phyloP scores from a whole-genome alignment of 2,113 vertebrate species.

The Abramis brama region DNA sequence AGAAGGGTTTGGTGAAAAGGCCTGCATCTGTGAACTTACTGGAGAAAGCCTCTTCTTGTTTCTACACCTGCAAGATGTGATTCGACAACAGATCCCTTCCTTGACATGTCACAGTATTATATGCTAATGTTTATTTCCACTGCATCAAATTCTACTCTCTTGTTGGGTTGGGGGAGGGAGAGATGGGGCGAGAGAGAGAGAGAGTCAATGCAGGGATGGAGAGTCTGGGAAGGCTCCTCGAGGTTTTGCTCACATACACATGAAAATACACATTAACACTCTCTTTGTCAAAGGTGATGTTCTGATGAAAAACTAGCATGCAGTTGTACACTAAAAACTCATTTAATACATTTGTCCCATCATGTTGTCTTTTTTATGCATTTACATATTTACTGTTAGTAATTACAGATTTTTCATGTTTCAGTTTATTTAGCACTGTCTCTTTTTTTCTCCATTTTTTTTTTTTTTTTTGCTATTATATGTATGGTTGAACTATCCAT shows the following conservation, averaged over 20 bases:
- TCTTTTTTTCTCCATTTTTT: background rate
- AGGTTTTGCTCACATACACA: constrained; percentile 8
- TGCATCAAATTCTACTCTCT: constrained; percentile 47
- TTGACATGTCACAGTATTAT: constrained; percentile 53
- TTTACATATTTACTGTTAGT: background rate
- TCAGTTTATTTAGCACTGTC: background rate
- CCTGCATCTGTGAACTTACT: background rate
- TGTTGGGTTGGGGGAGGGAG: background rate
- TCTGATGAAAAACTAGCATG: background rate
- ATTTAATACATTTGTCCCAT: background rate
- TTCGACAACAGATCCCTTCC: constrained; percentile 37
- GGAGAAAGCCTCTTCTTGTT: background rate
- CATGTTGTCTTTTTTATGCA: background rate
- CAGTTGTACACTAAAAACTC: background rate
- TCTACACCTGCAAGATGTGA: constrained; percentile 30
- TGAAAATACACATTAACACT: background rate
- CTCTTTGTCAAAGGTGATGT: background rate
- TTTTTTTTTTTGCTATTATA: background rate
- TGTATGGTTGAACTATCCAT: background rate
- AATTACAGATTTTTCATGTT: background rate
- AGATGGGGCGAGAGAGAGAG: background rate
- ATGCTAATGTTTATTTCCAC: constrained; percentile 53
- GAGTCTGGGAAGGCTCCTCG: background rate
- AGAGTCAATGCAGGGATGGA: background rate
- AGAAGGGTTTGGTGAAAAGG: background rate